Evolutionary conservation across 2,797 vertebrate species (phyloP), one percentile per base, ranked within the genome.

Genomic region (Geotrypetes seraphini): DNA sequence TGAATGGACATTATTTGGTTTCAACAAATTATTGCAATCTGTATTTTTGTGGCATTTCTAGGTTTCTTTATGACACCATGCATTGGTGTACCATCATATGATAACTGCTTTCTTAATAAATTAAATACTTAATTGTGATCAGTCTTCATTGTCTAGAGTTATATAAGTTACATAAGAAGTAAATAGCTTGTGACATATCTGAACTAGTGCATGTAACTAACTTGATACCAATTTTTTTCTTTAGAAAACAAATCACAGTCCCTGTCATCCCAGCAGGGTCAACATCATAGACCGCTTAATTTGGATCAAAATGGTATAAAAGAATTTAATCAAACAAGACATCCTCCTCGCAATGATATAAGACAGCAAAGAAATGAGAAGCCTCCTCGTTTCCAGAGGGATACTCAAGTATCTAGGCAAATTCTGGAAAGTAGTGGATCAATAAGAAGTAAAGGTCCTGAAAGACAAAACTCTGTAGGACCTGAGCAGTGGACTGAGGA

Each of bases 311-410:
- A 80, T 34, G 71, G 82, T 62, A 30, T 82, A 57, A 90, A 88
- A 80, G 88, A 89, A 17, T 27, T 62, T 19, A 66, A 57, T 55
- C 85, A 87, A 36, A 58, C 48, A 56, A 88, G 78, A 61, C 81
- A 86, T 30, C 39, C 74, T 47, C 47, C 78, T 13, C 79, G 91
- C 39, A 88, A 78, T 35, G 92, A 96, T 38, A 73, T 76, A 29
- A 81, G 90, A 41, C 80, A 80, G 16, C 88, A 79, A 56, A 84
- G 90, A 60, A 93, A 88, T 22, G 91, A 97, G 57, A 85, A 89
- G 38, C 91, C 93, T 1, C 93, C 94, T 47, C 92, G 92, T 43
- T 98, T 99, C 68, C 86, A 93, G 69, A 85, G 67, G 54, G 96
- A 97, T 39, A 65, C 61, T 18, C 89, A 93, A 39, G 84, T 85